Percentiles rank a stretch among this genome's conserved stretches.
Conservation (phyloP, 2,888 invertebrate genomes). For the Dicyrtoma fusca region DNA sequence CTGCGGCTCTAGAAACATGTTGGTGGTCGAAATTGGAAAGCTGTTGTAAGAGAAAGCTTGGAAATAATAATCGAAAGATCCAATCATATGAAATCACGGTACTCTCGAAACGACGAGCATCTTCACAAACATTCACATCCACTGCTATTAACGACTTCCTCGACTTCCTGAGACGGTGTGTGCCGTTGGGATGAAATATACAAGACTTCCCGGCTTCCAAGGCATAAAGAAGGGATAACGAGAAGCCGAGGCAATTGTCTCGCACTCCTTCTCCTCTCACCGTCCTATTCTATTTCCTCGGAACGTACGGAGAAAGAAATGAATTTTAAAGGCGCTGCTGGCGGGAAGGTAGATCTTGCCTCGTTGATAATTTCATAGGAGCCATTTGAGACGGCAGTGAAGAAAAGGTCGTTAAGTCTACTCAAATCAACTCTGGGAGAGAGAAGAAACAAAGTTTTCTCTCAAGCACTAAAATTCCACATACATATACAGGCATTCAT, state of each 20-base stretch:
- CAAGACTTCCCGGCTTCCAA: not conserved
- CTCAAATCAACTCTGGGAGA: constrained; percentile 34
- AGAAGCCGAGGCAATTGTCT: not conserved
- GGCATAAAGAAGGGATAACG: not conserved
- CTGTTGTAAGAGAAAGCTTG: no score
- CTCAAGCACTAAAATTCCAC: constrained; percentile 8
- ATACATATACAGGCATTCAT: not conserved
- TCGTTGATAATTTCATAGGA: constrained; percentile 40
- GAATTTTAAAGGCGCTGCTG: not conserved
- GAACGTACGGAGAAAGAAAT: constrained; percentile 14
- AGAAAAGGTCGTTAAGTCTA: constrained; percentile 49
- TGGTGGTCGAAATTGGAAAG: no score
- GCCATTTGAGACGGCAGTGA: constrained; percentile 43
- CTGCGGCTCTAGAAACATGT: no score
- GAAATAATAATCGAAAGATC: no score
- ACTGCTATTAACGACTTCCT: no score
- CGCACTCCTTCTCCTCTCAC: not conserved
- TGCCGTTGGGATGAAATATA: no score
- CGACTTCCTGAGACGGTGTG: no score
- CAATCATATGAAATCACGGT: no score
- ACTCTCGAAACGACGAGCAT: no score
- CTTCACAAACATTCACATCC: no score
- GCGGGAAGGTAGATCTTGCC: constrained; percentile 23
- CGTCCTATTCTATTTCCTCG: not conserved
- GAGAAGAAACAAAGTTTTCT: constrained; percentile 41